Conservation (phyloP, 2,113 vertebrate genomes). For the Thamnophis sirtalis region DNA sequence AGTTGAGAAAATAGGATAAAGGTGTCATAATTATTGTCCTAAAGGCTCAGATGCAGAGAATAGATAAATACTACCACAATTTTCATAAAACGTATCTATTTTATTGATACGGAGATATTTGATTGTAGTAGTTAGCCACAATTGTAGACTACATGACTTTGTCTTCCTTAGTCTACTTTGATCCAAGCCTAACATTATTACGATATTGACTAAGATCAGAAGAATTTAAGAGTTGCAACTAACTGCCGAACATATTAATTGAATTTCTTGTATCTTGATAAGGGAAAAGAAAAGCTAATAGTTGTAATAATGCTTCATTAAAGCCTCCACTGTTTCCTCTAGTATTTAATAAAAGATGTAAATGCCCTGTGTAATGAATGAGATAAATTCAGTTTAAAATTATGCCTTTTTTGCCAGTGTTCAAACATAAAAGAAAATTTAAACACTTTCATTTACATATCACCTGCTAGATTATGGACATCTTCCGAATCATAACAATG, state of each 20-base stretch:
- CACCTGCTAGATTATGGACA: constrained; percentile 55
- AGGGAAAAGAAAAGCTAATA: constrained; percentile 15
- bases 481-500: constrained; percentile 41
- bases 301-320: constrained; percentile 45
- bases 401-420: constrained; percentile 48
- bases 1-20: neutral
- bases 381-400: constrained; percentile 60
- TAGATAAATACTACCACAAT: neutral
- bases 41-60: neutral
- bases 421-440: constrained; percentile 38
- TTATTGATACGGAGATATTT: neutral
- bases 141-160: neutral
- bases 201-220: neutral
- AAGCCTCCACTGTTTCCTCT: constrained; percentile 57
- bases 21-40: neutral
- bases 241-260: constrained; percentile 10
- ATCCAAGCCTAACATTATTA: neutral
- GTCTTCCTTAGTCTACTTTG: constrained; percentile 4
- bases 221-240: neutral
- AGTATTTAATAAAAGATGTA: constrained; percentile 60
- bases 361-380: constrained; percentile 55
- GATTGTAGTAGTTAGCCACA: neutral
- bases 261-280: constrained; percentile 2
- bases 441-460: constrained; percentile 38
- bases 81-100: neutral